Base-by-base conservation (phyloP, 1,140 invertebrate species). In the Euwallacea similis region DNA sequence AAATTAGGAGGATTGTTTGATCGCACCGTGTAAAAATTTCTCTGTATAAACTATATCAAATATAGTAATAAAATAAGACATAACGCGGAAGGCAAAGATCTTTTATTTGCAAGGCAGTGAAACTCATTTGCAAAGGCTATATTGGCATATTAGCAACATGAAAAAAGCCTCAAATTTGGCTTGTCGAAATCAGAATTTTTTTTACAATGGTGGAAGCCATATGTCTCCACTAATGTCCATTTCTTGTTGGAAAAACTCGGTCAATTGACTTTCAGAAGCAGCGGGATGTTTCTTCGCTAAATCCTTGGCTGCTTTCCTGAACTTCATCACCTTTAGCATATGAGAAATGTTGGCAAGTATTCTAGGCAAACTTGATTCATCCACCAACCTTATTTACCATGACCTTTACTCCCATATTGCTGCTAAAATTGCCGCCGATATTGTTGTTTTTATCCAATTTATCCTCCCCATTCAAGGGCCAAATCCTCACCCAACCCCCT, bases 401-500 rank as follows among this genome's bases (percentile, higher is more conserved):
- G 43, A 65, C 53, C 65, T 79, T 80, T 0, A 78, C 70, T 21
- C 69, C 65, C n/a, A 60, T 61, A 47, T 58, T 53, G n/a, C 13
- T 61, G 41, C 33, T 58, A 42, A 62, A 43, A 68, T 64, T 72
- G 42, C 13, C n/a, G 53, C 64, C 59, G 21, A 65, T 44, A 66
- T 64, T 72, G 43, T 69, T 71, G 42, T 72, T 72, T 64, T 65
- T 74, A 62, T 72, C 62, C 7, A 60, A 6, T 53, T 71, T 63
- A 61, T 73, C 73, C 15, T 67, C 71, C 6, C 43, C 42, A 56
- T 63, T 72, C 63, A 80, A 71, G 0, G 88, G 88, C 80, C 84
- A 88, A n/a, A 88, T 82, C 63, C 87, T 78, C 13, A 87, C 83
- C 88, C 88, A 89, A 21, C 86, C 85, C 6, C 88, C 88, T 76